Evolutionary conservation across 2,888 invertebrate species (phyloP).

Genomic region (Mythimna lalbum): DNA sequence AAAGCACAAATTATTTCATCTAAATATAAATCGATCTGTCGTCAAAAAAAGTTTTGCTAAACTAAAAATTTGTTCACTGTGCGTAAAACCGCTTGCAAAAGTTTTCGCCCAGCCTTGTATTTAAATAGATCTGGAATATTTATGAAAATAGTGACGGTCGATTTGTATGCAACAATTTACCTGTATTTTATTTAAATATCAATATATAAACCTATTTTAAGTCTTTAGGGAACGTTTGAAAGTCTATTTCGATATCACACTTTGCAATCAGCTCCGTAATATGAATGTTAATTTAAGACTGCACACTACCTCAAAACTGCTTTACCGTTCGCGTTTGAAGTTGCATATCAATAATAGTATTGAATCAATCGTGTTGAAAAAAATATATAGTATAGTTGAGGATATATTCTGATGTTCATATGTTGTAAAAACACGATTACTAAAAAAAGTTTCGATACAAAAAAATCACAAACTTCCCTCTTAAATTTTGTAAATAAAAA

Average conservation of each 20-base stretch:
- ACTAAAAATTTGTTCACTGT: background rate
- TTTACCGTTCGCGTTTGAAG: too few species aligned
- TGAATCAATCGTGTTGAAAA: too few species aligned
- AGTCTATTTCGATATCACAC: constrained; percentile 52
- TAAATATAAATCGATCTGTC: too few species aligned
- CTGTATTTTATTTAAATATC: constrained; percentile 35
- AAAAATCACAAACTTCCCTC: too few species aligned
- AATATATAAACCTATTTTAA: constrained; percentile 45
- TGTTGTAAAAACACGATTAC: too few species aligned
- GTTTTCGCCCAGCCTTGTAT: background rate
- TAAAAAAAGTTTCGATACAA: too few species aligned
- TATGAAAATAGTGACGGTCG: constrained; percentile 33
- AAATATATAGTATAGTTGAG: too few species aligned
- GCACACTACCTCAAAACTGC: too few species aligned
- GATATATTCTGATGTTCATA: too few species aligned
- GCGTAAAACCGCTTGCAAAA: background rate
- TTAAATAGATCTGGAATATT: constrained; percentile 28
- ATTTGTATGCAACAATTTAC: constrained; percentile 37
- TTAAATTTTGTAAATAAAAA: too few species aligned
- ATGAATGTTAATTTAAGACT: constrained; percentile 59
- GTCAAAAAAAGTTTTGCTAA: background rate
- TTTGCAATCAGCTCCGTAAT: constrained; percentile 47
- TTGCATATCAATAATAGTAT: too few species aligned
- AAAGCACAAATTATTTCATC: too few species aligned
- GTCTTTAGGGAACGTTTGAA: constrained; percentile 46